Percentiles rank a stretch among this genome's conserved stretches.
Evolutionary conservation across 1,140 invertebrate species (phyloP).

Genomic region (Eriocheir sinensis): DNA sequence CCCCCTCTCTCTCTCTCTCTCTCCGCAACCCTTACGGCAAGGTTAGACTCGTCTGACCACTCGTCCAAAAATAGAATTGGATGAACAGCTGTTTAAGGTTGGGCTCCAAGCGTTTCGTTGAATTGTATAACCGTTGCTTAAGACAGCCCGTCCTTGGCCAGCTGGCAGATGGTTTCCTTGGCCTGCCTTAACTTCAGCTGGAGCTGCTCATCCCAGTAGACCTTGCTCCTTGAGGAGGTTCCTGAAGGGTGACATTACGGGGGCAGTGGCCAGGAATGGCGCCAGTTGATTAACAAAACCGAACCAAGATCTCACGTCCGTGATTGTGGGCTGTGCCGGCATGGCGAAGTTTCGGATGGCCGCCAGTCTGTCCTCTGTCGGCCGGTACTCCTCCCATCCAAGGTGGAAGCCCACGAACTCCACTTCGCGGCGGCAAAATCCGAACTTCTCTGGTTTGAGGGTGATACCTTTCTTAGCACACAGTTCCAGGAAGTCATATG

Average conservation of each 20-base stretch:
- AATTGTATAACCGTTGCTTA: too few species aligned
- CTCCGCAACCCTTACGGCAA: too few species aligned
- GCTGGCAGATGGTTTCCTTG: neutral
- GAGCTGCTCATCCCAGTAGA: neutral
- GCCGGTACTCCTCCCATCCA: neutral
- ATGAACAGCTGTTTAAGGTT: too few species aligned
- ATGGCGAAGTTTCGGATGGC: neutral
- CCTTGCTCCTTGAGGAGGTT: neutral
- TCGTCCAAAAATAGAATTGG: too few species aligned
- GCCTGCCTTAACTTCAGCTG: neutral
- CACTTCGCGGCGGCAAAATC: neutral
- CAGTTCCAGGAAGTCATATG: neutral
- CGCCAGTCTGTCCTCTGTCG: neutral
- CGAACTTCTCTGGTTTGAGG: neutral
- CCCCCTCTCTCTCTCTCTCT: too few species aligned
- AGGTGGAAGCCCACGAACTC: conserved; percentile 41
- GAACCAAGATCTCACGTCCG: neutral
- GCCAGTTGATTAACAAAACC: neutral
- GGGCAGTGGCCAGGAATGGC: neutral
- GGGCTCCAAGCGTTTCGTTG: too few species aligned
- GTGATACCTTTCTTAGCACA: neutral
- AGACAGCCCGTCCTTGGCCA: conserved; percentile 32
- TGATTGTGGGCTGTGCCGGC: neutral
- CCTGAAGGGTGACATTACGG: neutral
- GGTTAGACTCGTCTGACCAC: too few species aligned